Evolutionary conservation across 2,113 vertebrate genomes (phyloP).

Genomic region (Meleagris gallopavo): DNA sequence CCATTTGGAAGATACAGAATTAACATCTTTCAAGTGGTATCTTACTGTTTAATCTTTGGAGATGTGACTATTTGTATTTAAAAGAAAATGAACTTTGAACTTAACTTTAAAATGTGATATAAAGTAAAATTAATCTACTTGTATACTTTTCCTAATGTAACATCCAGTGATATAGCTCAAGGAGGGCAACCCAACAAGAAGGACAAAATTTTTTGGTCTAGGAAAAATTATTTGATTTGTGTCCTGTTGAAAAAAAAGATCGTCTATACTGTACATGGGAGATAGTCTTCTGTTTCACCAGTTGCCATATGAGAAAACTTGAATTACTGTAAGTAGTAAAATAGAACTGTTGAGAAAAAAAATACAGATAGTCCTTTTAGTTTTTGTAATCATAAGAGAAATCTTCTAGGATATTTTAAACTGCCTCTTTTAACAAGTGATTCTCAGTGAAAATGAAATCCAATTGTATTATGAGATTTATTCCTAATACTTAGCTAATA

Average conservation of each 20-base stretch:
- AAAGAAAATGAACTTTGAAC: not conserved
- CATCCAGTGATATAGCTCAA: not conserved
- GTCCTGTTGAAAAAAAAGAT: not conserved
- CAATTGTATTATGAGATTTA: conserved; percentile 59
- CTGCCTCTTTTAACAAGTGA: not conserved
- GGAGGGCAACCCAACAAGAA: not conserved
- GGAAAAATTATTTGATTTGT: not conserved
- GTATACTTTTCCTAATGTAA: not conserved
- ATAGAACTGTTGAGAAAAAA: not conserved
- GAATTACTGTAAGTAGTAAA: not conserved
- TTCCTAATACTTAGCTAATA: conserved; percentile 55
- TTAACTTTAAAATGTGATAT: not conserved
- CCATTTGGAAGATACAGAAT: not conserved
- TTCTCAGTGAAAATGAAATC: conserved; percentile 32
- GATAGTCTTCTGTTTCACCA: not conserved
- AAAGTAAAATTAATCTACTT: not conserved
- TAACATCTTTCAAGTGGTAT: not conserved
- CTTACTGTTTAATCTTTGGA: not conserved
- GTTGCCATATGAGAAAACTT: not conserved
- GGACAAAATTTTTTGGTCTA: not conserved
- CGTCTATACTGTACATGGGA: not conserved
- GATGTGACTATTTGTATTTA: not conserved
- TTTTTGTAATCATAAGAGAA: not conserved
- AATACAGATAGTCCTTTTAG: not conserved
- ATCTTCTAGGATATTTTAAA: not conserved